These are phyloP conservation scores for Oreotrochilus melanogaster DNA, from an alignment of 2,113 vertebrate species.

Conservation along the genomic window DNA sequence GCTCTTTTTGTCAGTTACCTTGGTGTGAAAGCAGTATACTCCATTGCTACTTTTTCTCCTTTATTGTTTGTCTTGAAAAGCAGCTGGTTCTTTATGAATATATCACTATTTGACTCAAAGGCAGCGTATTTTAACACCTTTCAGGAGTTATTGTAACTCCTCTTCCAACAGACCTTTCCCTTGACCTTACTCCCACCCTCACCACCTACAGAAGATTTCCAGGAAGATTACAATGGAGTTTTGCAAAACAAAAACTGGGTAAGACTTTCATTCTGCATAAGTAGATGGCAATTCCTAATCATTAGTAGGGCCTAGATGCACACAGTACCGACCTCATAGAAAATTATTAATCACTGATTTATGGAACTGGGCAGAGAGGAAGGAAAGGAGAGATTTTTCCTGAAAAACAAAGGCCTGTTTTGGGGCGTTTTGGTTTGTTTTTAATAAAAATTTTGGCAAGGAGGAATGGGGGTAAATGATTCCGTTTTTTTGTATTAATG, in stretches of 20 bases:
- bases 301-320: not conserved
- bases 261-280: not conserved
- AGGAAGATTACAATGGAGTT: not conserved
- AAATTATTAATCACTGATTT: not conserved
- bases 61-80: slow-evolving; percentile 33
- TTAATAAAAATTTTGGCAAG: not conserved
- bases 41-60: not conserved
- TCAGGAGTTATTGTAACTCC: slow-evolving; percentile 28
- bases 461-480: not conserved
- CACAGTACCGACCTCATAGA: not conserved
- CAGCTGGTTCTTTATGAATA: slow-evolving; percentile 44
- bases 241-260: not conserved
- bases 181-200: slow-evolving; percentile 33
- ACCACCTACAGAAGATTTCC: not conserved
- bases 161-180: slow-evolving; percentile 15
- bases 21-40: slow-evolving; percentile 6
- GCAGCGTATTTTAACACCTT: slow-evolving; percentile 3
- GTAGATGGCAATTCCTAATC: not conserved
- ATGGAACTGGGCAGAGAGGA: not conserved
- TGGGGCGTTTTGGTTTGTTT: not conserved
- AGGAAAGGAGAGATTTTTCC: not conserved
- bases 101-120: not conserved
- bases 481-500: not conserved
- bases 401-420: not conserved
- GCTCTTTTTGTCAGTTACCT: slow-evolving; percentile 34